Evolutionary conservation across 2,888 invertebrate species (phyloP).

Genomic region (Eupithecia dodoneata): DNA sequence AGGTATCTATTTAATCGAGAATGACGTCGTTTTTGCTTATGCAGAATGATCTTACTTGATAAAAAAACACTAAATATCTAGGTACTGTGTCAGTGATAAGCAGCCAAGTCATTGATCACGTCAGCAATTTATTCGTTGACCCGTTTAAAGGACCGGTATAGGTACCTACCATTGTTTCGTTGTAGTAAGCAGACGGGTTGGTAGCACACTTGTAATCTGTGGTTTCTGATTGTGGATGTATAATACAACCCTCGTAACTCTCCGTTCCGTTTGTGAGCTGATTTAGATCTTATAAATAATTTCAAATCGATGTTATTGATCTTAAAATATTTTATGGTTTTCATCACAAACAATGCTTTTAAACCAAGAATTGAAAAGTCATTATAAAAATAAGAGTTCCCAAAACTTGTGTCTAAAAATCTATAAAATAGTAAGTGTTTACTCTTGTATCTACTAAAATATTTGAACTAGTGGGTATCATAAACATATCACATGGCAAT

Average conservation of each 20-base stretch:
- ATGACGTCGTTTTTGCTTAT: not conserved
- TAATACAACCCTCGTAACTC: constrained; percentile 61
- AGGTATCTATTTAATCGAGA: not conserved
- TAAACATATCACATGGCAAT: not conserved
- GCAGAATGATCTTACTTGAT: not conserved
- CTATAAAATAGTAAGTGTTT: not conserved
- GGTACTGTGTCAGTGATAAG: constrained; percentile 35
- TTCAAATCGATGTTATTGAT: not conserved
- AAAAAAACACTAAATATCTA: not conserved
- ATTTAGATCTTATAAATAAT: constrained; percentile 58
- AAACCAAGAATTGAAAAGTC: not conserved
- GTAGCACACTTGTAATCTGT: constrained; percentile 22
- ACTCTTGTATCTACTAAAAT: not conserved
- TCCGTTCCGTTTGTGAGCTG: constrained; percentile 59
- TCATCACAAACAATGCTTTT: not conserved
- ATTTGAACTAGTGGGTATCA: not conserved
- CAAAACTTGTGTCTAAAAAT: not conserved
- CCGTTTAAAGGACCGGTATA: constrained; percentile 50
- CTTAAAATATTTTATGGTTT: not conserved
- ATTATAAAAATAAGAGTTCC: not conserved
- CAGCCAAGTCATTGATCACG: constrained; percentile 51
- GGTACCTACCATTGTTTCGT: constrained; percentile 59
- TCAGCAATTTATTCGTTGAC: constrained; percentile 60
- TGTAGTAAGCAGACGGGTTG: constrained; percentile 34
- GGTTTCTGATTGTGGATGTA: constrained; percentile 58